A percentile compares a stretch with the other conserved stretches of the same genome.
These are phyloP conservation scores for Xanthia icteritia DNA, from an alignment of 2,888 invertebrate species.

Conservation along the genomic window DNA sequence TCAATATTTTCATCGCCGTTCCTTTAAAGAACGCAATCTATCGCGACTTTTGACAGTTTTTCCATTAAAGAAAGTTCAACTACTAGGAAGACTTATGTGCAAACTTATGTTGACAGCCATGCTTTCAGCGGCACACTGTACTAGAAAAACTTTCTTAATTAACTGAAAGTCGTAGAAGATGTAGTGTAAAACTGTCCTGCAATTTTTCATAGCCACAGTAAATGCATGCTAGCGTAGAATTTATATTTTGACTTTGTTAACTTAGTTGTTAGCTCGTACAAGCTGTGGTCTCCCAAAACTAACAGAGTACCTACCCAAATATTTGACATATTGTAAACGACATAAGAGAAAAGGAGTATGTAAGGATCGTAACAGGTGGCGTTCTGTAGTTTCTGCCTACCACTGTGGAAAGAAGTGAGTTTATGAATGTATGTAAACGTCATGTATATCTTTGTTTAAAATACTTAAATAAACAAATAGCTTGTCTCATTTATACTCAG, in stretches of 20 bases:
- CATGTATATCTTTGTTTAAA: not conserved
- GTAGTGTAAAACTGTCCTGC: not conserved
- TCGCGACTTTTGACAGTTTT: constrained; percentile 32
- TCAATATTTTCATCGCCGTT: constrained; percentile 7
- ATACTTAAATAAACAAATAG: not conserved
- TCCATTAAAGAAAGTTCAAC: constrained; percentile 35
- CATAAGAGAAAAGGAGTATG: too few species aligned
- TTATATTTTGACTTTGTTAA: not conserved
- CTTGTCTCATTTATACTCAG: constrained; percentile 25
- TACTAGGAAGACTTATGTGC: constrained; percentile 26
- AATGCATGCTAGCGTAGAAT: not conserved
- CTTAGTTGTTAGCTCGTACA: not conserved
- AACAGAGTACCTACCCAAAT: not conserved
- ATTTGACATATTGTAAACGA: not conserved
- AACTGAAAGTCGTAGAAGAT: not conserved
- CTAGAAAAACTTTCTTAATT: not conserved
- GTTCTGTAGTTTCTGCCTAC: too few species aligned
- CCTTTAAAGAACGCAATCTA: not conserved
- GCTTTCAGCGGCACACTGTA: constrained; percentile 12
- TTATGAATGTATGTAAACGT: too few species aligned
- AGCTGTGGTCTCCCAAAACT: not conserved
- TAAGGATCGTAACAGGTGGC: too few species aligned
- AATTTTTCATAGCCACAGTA: not conserved
- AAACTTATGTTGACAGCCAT: constrained; percentile 30
- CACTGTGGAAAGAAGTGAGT: too few species aligned